A percentile compares a stretch with the other conserved stretches of the same genome.
Conservation (phyloP, 2,113 vertebrate species). For the Protomyctophum bolini region DNA sequence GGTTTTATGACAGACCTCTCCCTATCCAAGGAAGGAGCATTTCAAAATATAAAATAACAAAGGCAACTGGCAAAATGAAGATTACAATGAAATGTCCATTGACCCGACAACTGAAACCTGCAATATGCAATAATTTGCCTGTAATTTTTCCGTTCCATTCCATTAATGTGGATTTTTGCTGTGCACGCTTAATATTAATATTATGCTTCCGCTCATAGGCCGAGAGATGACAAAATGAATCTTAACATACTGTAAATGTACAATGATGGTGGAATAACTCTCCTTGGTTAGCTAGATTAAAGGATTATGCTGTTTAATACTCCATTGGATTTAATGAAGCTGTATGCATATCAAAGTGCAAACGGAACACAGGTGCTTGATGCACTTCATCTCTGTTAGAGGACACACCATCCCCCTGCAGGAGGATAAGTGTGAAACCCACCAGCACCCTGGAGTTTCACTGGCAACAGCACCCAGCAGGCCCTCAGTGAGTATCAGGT, state of each 20-base stretch:
- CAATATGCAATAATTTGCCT: background rate
- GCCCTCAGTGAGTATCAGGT: slow-evolving; percentile 64
- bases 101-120: slow-evolving; percentile 18
- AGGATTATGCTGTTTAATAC: slow-evolving; percentile 1
- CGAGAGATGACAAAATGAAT: background rate
- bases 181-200: too few relatives aligned
- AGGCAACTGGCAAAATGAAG: slow-evolving; percentile 23
- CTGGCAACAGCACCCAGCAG: slow-evolving; percentile 53
- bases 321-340: background rate
- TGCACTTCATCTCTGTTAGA: slow-evolving; percentile 31
- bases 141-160: background rate
- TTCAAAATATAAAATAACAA: slow-evolving; percentile 55
- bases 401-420: slow-evolving; percentile 54
- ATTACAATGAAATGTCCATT: slow-evolving; percentile 20
- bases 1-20: slow-evolving; percentile 44
- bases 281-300: background rate
- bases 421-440: slow-evolving; percentile 61
- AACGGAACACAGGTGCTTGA: slow-evolving; percentile 26
- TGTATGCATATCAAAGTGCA: slow-evolving; percentile 10
- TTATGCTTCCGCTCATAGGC: background rate
- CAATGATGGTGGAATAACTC: background rate
- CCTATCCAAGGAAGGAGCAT: slow-evolving; percentile 43
- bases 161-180: too few relatives aligned
- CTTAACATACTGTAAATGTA: background rate
- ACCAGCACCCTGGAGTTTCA: slow-evolving; percentile 53